Percentiles rank a stretch among this genome's conserved stretches.
Conservation (phyloP, 2,113 vertebrate species). For the Sinosuthora webbiana region DNA sequence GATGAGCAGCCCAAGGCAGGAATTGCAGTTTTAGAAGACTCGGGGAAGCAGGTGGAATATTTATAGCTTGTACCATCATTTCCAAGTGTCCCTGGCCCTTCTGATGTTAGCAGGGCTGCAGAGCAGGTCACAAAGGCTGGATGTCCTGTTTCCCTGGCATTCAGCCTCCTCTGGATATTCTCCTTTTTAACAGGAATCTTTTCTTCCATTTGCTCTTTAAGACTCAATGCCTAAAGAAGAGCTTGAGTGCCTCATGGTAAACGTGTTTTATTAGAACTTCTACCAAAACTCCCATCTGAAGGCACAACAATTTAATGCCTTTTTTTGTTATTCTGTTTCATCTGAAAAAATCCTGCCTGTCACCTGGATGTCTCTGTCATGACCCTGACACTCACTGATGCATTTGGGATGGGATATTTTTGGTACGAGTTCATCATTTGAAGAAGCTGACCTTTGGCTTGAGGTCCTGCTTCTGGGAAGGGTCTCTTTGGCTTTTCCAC, state of each 20-base stretch:
- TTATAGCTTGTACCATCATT: neutral
- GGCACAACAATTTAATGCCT: neutral
- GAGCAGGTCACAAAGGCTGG: neutral
- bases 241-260: neutral
- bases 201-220: neutral
- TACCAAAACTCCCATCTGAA: neutral
- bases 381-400: neutral
- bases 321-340: neutral
- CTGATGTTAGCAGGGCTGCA: neutral
- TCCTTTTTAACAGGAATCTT: neutral
- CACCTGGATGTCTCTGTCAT: neutral
- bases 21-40: neutral
- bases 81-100: neutral
- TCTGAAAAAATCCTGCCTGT: neutral
- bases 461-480: neutral
- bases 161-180: neutral
- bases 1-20: neutral
- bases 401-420: neutral
- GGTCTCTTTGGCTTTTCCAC: neutral
- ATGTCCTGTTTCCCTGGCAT: neutral
- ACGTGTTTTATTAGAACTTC: neutral
- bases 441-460: neutral
- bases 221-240: neutral
- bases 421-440: fast-evolving
- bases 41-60: neutral